Conservation (phyloP, 2,113 vertebrate genomes). For the Plecotus auritus region DNA sequence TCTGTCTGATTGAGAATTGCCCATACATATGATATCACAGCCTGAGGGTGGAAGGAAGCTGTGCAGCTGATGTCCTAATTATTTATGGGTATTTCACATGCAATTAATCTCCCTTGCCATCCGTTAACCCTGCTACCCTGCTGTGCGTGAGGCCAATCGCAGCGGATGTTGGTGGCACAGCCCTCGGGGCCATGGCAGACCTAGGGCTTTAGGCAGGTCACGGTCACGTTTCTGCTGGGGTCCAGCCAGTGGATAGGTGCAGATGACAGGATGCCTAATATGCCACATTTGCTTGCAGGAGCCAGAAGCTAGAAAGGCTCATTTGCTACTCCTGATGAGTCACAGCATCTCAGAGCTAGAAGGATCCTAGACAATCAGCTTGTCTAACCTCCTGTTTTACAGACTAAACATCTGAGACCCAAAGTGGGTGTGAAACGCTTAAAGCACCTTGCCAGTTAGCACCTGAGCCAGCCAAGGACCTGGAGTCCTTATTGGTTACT, state of each 20-base stretch:
- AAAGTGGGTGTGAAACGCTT: background rate
- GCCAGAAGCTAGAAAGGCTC: background rate
- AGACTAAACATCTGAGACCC: background rate
- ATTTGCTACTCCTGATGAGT: background rate
- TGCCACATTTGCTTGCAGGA: background rate
- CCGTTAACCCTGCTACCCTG: background rate
- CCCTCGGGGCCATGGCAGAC: background rate
- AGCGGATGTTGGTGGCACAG: background rate
- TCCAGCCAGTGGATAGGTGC: background rate
- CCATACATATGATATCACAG: background rate
- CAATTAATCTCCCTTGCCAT: slow-evolving; percentile 10
- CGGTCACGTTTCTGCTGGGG: background rate
- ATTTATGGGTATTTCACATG: slow-evolving; percentile 21
- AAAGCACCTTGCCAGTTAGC: background rate
- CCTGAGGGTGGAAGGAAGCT: slow-evolving; percentile 20
- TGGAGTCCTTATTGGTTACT: background rate
- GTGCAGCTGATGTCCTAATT: slow-evolving; percentile 15
- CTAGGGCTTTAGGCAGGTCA: background rate
- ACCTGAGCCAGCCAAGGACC: background rate
- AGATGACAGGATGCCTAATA: background rate
- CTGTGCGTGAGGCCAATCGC: background rate
- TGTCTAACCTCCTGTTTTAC: background rate
- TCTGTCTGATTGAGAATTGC: background rate
- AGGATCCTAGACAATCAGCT: background rate
- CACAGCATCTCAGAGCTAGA: background rate